Percentiles rank a stretch among this genome's conserved stretches.
phyloP scores from a whole-genome alignment of 1,140 invertebrate genomes.

The Meloidogyne exigua region DNA sequence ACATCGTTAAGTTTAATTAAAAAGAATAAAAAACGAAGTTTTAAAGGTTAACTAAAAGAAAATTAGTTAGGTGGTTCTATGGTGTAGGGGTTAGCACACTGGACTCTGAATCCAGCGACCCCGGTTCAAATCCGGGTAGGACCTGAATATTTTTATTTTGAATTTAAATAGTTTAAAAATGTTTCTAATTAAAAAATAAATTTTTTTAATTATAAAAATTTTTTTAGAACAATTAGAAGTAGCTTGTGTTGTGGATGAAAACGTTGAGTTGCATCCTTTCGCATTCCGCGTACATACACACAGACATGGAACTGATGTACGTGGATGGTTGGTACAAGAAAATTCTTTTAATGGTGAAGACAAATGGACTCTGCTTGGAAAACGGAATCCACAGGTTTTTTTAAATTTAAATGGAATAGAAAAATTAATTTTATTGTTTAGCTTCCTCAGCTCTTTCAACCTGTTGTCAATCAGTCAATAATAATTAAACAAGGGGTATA shows the following conservation, averaged over 20 bases:
- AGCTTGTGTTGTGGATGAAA: constrained; percentile 76
- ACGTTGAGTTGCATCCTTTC: constrained; percentile 86
- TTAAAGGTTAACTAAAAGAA: neutral
- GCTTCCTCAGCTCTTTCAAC: constrained; percentile 89
- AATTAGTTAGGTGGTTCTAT: neutral
- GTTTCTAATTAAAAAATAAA: constrained; percentile 1
- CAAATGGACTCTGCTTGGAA: constrained; percentile 73
- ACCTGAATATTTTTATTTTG: neutral
- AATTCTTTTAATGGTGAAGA: constrained; percentile 35
- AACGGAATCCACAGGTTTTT: constrained; percentile 74
- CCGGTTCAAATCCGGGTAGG: constrained; percentile 22
- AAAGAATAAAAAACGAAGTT: neutral
- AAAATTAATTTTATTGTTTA: constrained; percentile 61
- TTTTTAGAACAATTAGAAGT: constrained; percentile 80
- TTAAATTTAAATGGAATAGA: neutral
- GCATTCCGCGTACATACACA: constrained; percentile 93
- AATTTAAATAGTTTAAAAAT: neutral
- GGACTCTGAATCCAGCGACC: constrained; percentile 26
- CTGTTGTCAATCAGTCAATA: constrained; percentile 70
- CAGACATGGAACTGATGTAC: constrained; percentile 63
- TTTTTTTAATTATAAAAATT: neutral
- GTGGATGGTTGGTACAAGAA: constrained; percentile 51
- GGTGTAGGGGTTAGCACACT: constrained; percentile 26
- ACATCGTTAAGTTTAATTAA: too few species aligned
- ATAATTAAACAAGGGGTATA: constrained; percentile 72